phyloP scores from a whole-genome alignment of 2,113 vertebrate species.

The Emydura subglobosa region DNA sequence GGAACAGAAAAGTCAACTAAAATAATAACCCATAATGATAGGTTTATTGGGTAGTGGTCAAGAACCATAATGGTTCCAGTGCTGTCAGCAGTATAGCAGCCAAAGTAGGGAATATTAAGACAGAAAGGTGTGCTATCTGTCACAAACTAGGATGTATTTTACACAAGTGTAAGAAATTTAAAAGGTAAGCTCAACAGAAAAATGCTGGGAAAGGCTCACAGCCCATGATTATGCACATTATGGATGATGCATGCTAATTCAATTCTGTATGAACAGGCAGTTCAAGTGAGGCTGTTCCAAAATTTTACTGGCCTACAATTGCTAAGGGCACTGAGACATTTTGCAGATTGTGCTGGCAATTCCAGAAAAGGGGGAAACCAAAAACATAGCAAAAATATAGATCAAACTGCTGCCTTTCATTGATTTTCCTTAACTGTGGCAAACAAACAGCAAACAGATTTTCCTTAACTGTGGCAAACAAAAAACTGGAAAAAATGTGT shows the following conservation, averaged over 20 bases:
- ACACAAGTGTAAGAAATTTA: not conserved
- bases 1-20: slow-evolving; percentile 20
- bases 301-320: slow-evolving; percentile 54
- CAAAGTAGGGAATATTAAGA: slow-evolving; percentile 17
- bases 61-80: not conserved
- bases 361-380: slow-evolving; percentile 57
- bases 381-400: slow-evolving; percentile 26
- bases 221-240: not conserved
- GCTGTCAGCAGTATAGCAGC: slow-evolving; percentile 15
- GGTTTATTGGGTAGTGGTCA: not conserved
- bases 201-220: slow-evolving; percentile 29
- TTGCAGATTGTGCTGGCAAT: slow-evolving; percentile 57
- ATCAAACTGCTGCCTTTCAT: slow-evolving; percentile 40
- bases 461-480: no score
- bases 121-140: not conserved
- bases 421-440: slow-evolving; percentile 29
- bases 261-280: slow-evolving; percentile 38
- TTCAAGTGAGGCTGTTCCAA: slow-evolving; percentile 57
- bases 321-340: slow-evolving; percentile 70
- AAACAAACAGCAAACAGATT: no score
- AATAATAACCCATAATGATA: slow-evolving; percentile 2
- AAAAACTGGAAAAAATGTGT: not conserved
- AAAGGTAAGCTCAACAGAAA: slow-evolving; percentile 31
- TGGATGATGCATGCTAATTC: slow-evolving; percentile 59
- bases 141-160: not conserved